Percentiles rank a stretch among this genome's conserved stretches.
These are phyloP conservation scores for Ceratina calcarata DNA, from an alignment of 1,140 invertebrate genomes.

Conservation along the genomic window DNA sequence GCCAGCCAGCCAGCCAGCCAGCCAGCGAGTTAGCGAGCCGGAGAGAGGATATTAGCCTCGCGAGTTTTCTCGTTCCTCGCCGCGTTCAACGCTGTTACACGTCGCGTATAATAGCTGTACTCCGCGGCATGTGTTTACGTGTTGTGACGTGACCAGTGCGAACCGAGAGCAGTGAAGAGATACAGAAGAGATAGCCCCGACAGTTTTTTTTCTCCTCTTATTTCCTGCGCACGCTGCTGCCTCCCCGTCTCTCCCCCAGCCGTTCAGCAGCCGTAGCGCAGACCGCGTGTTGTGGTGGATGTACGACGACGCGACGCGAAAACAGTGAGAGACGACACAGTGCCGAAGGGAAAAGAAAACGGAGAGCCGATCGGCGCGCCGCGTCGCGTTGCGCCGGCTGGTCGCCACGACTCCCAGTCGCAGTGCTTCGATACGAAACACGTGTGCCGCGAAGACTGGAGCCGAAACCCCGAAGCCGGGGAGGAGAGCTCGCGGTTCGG, in stretches of 20 bases:
- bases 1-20: no score
- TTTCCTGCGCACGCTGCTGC: no score
- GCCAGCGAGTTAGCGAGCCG: not conserved
- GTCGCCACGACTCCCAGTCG: no score
- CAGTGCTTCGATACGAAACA: not conserved
- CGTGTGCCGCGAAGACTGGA: constrained; percentile 22
- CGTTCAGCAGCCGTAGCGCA: not conserved
- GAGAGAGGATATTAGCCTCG: constrained; percentile 17
- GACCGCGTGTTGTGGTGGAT: not conserved
- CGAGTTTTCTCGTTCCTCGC: constrained; percentile 24
- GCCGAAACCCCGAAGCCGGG: constrained; percentile 22
- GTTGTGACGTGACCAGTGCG: constrained; percentile 47
- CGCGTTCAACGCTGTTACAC: not conserved
- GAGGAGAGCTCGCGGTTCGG: constrained; percentile 38
- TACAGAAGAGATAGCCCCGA: not conserved
- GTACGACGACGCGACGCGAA: not conserved
- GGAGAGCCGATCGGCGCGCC: not conserved
- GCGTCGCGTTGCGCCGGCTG: no score
- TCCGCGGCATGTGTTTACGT: constrained; percentile 39
- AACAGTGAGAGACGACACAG: not conserved
- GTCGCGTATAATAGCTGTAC: no score
- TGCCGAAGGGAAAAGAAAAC: not conserved
- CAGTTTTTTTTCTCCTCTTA: not conserved
- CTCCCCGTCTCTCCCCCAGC: no score
- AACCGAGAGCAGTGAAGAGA: not conserved